Base-by-base conservation (phyloP, 2,113 vertebrate genomes). In the Mormoops blainvillei region DNA sequence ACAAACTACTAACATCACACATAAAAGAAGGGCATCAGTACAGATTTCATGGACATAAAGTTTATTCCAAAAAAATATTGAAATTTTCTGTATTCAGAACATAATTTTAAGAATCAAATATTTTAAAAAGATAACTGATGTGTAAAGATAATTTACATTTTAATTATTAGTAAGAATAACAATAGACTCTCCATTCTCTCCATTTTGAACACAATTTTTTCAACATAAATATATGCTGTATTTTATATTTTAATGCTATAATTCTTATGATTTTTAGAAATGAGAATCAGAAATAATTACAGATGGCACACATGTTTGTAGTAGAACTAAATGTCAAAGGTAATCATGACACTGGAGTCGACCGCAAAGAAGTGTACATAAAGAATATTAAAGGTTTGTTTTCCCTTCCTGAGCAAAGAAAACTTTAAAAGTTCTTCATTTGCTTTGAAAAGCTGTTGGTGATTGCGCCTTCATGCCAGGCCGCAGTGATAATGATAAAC, bases 401-500 rank as follows among this genome's bases (percentile, higher is more conserved):
- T 94, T 82, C 54, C 18, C 36, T 96, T 92, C 1, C 18, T 36
- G 48, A 92, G 68, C 20, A 56, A 70, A 90, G 81, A 73, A 12
- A 77, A 91, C 4, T 93, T 94, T 71, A 22, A 61, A 92, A 70
- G 3, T 93, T 97, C 13, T 54, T 94, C 54, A 90, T 94, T 94
- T 83, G 22, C 89, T 93, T 87, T 81, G 50, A 33, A 48, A 90
- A 90, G 4, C 80, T 97, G 0, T 28, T 83, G 26, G n/a, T 89
- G 81, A 77, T 52, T 50, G n/a, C 71, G n/a, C 22, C 96, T 73
- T 73, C 81, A 36, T 81, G 22, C 70, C 89, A 95, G 63, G 5
- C 48, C 88, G 43, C 87, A 89, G 16, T 56, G 96, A 94, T 12
- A 48, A 52, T 97, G 96, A 98, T 93, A 96, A 96, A 98, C 93